Conservation (phyloP, 2,113 vertebrate genomes). For the Oryctolagus cuniculus region DNA sequence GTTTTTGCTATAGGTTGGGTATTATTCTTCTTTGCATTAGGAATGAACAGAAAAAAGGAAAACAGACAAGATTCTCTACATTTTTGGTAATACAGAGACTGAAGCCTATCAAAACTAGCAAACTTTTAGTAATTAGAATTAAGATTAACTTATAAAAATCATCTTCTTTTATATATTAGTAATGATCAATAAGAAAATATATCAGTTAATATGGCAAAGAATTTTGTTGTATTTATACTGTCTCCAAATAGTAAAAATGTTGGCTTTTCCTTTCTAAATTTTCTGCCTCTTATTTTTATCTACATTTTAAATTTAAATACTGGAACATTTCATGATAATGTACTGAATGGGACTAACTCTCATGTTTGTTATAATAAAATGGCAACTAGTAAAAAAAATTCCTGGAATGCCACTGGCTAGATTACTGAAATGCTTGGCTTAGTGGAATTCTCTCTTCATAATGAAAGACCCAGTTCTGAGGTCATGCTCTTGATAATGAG, state of each 20-base stretch:
- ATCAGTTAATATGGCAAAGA: background rate
- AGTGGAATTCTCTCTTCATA: conserved; percentile 2
- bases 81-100: background rate
- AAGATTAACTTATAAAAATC: background rate
- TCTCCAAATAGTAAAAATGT: conserved; percentile 38
- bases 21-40: no score
- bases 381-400: no score
- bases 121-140: background rate
- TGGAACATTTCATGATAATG: conserved; percentile 9
- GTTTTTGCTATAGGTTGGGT: no score
- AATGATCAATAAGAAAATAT: conserved; percentile 14
- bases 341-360: background rate
- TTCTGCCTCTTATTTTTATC: conserved; percentile 40
- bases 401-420: no score
- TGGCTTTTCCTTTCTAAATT: background rate
- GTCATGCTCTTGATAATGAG: conserved; percentile 35
- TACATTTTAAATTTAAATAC: conserved; percentile 54
- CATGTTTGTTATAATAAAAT: no score
- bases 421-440: background rate
- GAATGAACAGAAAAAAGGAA: no score
- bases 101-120: background rate
- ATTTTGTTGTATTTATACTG: conserved; percentile 21
- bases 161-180: background rate
- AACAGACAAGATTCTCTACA: no score
- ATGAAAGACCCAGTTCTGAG: conserved; percentile 41